These are phyloP conservation scores for Ispidina picta DNA, from an alignment of 2,797 vertebrate genomes.

Conservation along the genomic window DNA sequence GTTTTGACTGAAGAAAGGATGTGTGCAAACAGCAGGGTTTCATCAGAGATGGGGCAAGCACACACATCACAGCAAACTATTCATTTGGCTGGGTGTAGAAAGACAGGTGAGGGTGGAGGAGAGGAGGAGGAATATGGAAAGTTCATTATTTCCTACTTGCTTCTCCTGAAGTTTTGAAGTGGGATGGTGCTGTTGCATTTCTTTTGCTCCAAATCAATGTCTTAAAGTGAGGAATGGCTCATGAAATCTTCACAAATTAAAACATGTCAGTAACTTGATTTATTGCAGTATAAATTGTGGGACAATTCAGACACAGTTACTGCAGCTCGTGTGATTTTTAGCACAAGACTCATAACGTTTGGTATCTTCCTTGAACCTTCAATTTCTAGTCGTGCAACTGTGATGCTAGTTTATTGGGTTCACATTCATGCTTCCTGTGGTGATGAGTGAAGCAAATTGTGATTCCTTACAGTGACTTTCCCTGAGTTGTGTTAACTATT, in stretches of 20 bases:
- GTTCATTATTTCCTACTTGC: slow-evolving; percentile 9
- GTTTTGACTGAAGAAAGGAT: slow-evolving; percentile 31
- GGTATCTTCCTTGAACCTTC: not conserved
- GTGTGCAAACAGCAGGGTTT: slow-evolving; percentile 18
- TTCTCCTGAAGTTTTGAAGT: not conserved
- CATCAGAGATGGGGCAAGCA: slow-evolving; percentile 37
- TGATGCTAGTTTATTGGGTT: not conserved
- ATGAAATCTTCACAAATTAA: not conserved
- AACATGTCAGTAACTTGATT: not conserved
- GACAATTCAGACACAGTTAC: not conserved
- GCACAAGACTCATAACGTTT: not conserved
- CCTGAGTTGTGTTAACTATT: not conserved
- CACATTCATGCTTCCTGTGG: not conserved
- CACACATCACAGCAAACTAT: not conserved
- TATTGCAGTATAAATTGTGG: not conserved
- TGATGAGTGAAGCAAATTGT: not conserved
- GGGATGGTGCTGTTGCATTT: not conserved
- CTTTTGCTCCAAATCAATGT: not conserved
- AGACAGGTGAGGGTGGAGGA: slow-evolving; percentile 17
- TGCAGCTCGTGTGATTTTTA: not conserved
- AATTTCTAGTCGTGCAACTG: not conserved
- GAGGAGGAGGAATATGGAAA: slow-evolving; percentile 4
- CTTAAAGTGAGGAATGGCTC: not conserved
- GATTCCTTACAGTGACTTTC: not conserved
- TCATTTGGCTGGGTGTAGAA: slow-evolving; percentile 29